Evolutionary conservation across 2,888 invertebrate species (phyloP).

Genomic region (Eretmocerus hayati): DNA sequence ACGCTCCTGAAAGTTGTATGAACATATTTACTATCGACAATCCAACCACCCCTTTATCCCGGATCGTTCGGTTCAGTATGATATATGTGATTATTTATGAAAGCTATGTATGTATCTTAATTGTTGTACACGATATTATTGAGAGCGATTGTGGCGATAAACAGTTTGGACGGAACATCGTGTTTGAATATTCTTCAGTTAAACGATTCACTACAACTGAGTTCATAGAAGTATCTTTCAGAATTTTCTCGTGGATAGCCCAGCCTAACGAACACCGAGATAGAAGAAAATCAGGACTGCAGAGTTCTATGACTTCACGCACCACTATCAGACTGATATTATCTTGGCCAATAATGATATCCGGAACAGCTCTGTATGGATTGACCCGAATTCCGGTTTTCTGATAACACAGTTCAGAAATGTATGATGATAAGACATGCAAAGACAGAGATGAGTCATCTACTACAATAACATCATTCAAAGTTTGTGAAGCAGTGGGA

Average conservation of each 20-base stretch:
- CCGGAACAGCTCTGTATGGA: background rate
- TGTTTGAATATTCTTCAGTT: too few species aligned
- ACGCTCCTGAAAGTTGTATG: too few species aligned
- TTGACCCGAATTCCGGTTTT: background rate
- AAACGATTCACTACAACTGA: too few species aligned
- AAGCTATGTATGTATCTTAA: too few species aligned
- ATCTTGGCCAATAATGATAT: conserved; percentile 3
- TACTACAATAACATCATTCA: background rate
- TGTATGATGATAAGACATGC: background rate
- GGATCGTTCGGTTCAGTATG: too few species aligned
- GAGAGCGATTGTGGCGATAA: too few species aligned
- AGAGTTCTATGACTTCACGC: background rate
- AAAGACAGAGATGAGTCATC: background rate
- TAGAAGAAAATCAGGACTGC: background rate
- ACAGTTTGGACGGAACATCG: too few species aligned
- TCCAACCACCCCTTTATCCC: too few species aligned
- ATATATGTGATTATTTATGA: too few species aligned
- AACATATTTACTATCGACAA: too few species aligned
- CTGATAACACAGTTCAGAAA: background rate
- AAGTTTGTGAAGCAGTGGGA: background rate
- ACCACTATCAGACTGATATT: background rate
- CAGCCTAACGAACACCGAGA: conserved; percentile 1
- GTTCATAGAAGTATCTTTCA: too few species aligned
- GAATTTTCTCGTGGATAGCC: conserved; percentile 1
- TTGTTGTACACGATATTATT: too few species aligned